Conservation (phyloP, 2,113 vertebrate species). For the Tragulus kanchil region DNA sequence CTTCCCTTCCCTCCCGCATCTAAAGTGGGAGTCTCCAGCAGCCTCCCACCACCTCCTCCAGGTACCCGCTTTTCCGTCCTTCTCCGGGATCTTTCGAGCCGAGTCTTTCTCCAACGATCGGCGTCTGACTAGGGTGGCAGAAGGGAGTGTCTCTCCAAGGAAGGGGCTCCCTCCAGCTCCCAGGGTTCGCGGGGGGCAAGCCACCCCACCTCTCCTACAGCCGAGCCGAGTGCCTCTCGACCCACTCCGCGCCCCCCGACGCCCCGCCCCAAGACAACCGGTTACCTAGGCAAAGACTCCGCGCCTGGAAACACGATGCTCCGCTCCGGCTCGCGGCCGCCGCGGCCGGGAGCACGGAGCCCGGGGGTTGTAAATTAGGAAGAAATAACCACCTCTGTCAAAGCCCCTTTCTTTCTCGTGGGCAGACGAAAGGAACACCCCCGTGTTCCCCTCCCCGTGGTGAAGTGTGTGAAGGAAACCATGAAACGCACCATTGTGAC, state of each 20-base stretch:
- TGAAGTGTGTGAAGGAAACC: constrained; percentile 87
- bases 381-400: constrained; percentile 89
- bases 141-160: not conserved
- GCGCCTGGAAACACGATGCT: constrained; percentile 85
- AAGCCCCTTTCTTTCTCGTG: constrained; percentile 87
- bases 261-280: not conserved
- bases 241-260: not conserved
- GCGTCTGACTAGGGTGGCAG: not conserved
- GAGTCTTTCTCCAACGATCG: not conserved
- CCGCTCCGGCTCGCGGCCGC: constrained; percentile 82
- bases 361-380: constrained; percentile 94
- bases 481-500: constrained; percentile 89
- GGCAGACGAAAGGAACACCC: constrained; percentile 87
- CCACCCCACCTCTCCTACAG: not conserved
- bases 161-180: not conserved
- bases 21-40: not conserved
- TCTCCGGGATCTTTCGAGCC: not conserved
- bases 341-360: constrained; percentile 86
- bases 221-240: constrained; percentile 67
- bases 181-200: not conserved
- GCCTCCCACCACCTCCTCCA: not conserved
- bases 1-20: not conserved
- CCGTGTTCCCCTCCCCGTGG: constrained; percentile 78
- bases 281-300: constrained; percentile 88
- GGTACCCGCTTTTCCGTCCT: not conserved